Conservation (phyloP, 2,888 invertebrate genomes). For the Galeopsomyia nigrocyanea region DNA sequence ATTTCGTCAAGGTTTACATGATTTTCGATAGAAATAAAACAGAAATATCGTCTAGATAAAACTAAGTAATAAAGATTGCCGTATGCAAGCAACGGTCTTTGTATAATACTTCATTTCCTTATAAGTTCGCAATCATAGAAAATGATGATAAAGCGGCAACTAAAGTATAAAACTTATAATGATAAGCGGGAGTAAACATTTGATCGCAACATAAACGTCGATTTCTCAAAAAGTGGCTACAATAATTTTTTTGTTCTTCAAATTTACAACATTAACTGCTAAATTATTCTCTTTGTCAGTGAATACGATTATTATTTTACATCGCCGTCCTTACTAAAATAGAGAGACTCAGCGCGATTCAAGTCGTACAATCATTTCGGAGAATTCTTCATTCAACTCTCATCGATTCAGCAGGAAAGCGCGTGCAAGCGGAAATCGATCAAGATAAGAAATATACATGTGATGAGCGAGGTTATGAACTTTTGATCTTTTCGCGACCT, state of each 20-base stretch:
- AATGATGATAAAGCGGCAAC: slow-evolving; percentile 7
- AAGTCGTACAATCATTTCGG: slow-evolving; percentile 22
- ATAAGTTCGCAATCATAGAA: slow-evolving; percentile 20
- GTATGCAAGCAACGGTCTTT: background rate
- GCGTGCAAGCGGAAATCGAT: slow-evolving; percentile 3
- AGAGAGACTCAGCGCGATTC: slow-evolving; percentile 12
- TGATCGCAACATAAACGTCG: background rate
- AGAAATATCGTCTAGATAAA: slow-evolving; percentile 22
- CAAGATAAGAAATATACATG: slow-evolving; percentile 9
- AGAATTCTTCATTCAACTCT: slow-evolving; percentile 4
- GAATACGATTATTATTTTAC: slow-evolving; percentile 8
- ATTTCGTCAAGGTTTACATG: slow-evolving; percentile 12
- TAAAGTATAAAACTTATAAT: slow-evolving; percentile 23
- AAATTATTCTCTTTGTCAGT: slow-evolving; percentile 26
- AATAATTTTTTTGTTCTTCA: background rate
- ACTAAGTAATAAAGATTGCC: slow-evolving; percentile 11
- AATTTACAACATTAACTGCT: slow-evolving; percentile 11
- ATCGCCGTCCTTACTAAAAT: slow-evolving; percentile 7
- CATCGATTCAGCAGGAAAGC: no score
- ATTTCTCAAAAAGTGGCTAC: background rate
- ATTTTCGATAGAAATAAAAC: slow-evolving; percentile 7
- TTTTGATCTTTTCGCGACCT: background rate
- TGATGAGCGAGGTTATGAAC: slow-evolving; percentile 9
- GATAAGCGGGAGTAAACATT: slow-evolving; percentile 34
- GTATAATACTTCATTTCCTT: slow-evolving; percentile 33